Evolutionary conservation across 2,888 invertebrate species (phyloP).

Genomic region (Latheticus oryzae): DNA sequence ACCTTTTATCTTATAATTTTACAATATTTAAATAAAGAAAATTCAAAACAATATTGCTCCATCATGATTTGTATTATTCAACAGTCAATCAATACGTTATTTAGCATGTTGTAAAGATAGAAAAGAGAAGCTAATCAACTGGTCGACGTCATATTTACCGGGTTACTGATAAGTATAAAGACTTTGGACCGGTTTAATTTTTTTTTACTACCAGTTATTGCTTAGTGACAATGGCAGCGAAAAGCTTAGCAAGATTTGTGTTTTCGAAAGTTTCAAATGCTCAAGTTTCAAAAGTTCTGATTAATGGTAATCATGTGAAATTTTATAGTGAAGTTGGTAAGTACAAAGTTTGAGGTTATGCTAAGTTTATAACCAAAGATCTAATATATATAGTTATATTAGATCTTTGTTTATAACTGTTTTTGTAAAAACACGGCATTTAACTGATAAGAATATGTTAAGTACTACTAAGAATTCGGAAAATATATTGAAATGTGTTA

Average conservation of each 20-base stretch:
- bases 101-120: no score
- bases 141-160: constrained; percentile 13
- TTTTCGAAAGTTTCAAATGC: constrained; percentile 7
- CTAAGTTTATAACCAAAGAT: no score
- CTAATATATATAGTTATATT: no score
- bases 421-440: no score
- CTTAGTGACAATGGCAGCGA: constrained; percentile 25
- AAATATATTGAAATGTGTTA: no score
- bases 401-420: no score
- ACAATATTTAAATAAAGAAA: constrained; percentile 1
- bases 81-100: no score
- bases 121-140: no score
- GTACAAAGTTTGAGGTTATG: constrained; percentile 34
- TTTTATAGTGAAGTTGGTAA: constrained; percentile 23
- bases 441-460: no score
- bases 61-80: constrained; percentile 7
- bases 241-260: constrained; percentile 26
- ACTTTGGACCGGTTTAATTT: no score
- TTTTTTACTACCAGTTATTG: constrained; percentile 3
- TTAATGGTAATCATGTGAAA: constrained; percentile 7
- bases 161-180: constrained; percentile 10
- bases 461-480: no score
- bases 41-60: no score
- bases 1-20: constrained; percentile 18
- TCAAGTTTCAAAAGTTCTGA: constrained; percentile 1